Percentiles rank a stretch among this genome's conserved stretches.
Conservation (phyloP, 2,888 invertebrate genomes). For the Vesta saturnalis region DNA sequence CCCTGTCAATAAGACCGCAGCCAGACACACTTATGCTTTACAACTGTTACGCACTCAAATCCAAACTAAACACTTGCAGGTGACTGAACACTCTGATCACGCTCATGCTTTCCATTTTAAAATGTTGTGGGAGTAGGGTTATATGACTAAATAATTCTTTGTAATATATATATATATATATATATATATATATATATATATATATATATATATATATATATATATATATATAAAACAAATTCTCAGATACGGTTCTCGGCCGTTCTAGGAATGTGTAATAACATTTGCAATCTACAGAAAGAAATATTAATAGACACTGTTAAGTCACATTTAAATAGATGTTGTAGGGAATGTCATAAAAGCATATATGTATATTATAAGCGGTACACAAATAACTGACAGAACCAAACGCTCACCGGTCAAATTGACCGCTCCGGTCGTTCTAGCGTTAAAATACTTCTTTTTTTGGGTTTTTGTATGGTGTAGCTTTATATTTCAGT, state of each 20-base stretch:
- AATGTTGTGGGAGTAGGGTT: neutral
- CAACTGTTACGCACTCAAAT: neutral
- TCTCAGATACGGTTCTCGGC: neutral
- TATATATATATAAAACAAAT: no score
- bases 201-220: no score
- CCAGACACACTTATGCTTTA: no score
- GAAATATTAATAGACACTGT: neutral
- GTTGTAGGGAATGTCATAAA: neutral
- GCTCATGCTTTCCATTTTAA: neutral
- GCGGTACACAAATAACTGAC: neutral
- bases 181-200: no score
- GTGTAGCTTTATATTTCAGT: no score
- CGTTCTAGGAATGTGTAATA: neutral
- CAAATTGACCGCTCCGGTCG: no score
- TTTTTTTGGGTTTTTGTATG: no score
- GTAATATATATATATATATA: neutral
- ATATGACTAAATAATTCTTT: neutral
- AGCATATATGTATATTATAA: conserved; percentile 1
- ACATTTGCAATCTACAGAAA: neutral
- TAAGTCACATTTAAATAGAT: neutral
- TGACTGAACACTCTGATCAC: neutral
- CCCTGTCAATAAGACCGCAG: no score
- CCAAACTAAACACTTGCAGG: neutral
- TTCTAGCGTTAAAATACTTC: no score
- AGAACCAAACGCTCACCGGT: neutral